Evolutionary conservation across 92 coral and sea anemone species (phyloP), one percentile per base, ranked within the genome.

Genomic region (Desmophyllum pertusum): DNA sequence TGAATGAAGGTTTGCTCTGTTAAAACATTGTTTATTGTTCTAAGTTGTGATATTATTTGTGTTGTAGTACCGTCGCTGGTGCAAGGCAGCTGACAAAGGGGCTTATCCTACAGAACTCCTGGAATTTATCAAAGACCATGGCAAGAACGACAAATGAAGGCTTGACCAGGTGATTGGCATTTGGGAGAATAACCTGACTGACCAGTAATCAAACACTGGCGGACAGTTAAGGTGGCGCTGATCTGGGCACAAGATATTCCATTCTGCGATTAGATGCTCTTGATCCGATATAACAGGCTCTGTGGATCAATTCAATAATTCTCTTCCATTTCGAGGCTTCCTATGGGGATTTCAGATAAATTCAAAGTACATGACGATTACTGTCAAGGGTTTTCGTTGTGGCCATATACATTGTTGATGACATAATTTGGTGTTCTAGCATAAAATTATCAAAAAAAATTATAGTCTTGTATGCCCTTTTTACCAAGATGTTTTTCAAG

Each of bases 11-110:
- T 5, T 17, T 13, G 61, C 10, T 45, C 29, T 45, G 18, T 30
- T 11, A 14, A 40, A n/a, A 10, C 10, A 43, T 46, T 27, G 27
- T 70, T 57, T 9, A 43, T 35, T 62, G 63, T 35, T 33, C 52
- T 53, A 29, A 52, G 17, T 14, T n/a, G 18, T 80, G 17, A 18
- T 19, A 30, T 37, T 70, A 41, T 65, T 11, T 23, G 35, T 59
- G 11, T 25, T 59, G 10, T 1, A 96, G 98, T 96, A 90, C 51
- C 93, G 91, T 10, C 86, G 84, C 18, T 96, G 98, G 98, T 95
- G 98, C 55, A 91, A 88, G 57, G 93, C 98, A 4, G 89, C 94
- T 45, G 98, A 96, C 73, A 90, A 91, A 61, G 98, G 98, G 0
- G 73, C 85, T 23, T 90, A 86, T 64, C 98, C 98, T 15, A 81